Conservation (phyloP, 2,888 invertebrate genomes). For the Platynereis dumerilii region DNA sequence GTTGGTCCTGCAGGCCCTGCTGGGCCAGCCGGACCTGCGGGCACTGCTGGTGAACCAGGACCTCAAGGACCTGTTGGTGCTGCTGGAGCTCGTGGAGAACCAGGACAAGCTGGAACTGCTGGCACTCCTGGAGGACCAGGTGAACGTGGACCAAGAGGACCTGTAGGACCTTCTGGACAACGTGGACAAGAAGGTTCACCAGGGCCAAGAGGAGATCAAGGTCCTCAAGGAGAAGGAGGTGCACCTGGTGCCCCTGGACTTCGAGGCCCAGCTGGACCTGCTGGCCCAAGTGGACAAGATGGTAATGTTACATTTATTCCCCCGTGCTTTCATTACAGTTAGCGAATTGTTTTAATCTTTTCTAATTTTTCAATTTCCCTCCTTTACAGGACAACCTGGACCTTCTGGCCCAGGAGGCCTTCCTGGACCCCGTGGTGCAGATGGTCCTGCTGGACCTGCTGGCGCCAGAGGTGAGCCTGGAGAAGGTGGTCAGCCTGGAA, state of each 20-base stretch:
- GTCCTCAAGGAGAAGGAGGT: slow-evolving; percentile 23
- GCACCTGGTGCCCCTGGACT: slow-evolving; percentile 22
- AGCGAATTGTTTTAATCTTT: too few species aligned
- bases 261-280: slow-evolving; percentile 24
- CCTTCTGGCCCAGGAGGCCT: slow-evolving; percentile 18
- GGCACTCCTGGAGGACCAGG: slow-evolving; percentile 28
- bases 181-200: slow-evolving; percentile 23
- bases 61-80: slow-evolving; percentile 34
- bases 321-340: too few species aligned
- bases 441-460: slow-evolving; percentile 18
- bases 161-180: slow-evolving; percentile 21
- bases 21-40: slow-evolving; percentile 31
- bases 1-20: slow-evolving; percentile 61
- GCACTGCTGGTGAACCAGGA: slow-evolving; percentile 30
- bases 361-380: too few species aligned
- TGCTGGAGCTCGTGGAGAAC: slow-evolving; percentile 28
- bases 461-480: slow-evolving; percentile 40
- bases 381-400: slow-evolving; percentile 8
- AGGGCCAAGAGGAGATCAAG: slow-evolving; percentile 24
- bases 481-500: slow-evolving; percentile 40
- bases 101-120: slow-evolving; percentile 21
- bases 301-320: too few species aligned
- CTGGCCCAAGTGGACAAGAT: slow-evolving; percentile 6
- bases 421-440: neutral
- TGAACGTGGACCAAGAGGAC: slow-evolving; percentile 12